phyloP scores from a whole-genome alignment of 2,113 vertebrate species.

The Marcusenius ussheri region DNA sequence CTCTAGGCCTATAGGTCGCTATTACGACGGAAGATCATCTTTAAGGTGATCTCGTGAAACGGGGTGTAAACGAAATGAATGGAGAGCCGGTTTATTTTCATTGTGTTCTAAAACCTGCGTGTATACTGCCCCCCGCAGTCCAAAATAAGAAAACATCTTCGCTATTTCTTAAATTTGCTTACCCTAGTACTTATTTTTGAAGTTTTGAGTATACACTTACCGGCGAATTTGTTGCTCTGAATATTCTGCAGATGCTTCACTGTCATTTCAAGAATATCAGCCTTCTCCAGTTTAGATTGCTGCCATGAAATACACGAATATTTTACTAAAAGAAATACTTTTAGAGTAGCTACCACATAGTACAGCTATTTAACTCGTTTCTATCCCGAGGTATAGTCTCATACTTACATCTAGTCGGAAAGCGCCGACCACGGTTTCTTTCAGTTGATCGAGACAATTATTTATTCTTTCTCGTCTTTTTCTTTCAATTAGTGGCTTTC shows the following conservation, averaged over 20 bases:
- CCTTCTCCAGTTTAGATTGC: slow-evolving; percentile 87
- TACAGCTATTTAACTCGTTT: neutral
- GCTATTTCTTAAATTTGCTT: neutral
- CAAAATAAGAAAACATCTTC: neutral
- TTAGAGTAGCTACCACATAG: neutral
- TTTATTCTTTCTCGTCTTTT: slow-evolving; percentile 83
- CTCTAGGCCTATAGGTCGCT: neutral
- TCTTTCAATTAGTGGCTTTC: slow-evolving; percentile 82
- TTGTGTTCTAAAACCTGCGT: neutral
- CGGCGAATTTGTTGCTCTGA: slow-evolving; percentile 63
- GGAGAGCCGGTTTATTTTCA: neutral
- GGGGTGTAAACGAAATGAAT: neutral
- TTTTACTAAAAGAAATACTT: neutral
- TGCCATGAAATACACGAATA: slow-evolving; percentile 38
- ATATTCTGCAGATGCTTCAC: slow-evolving; percentile 85
- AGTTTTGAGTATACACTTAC: slow-evolving; percentile 50
- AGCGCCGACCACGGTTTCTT: slow-evolving; percentile 72
- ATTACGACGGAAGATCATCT: neutral
- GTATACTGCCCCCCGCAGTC: slow-evolving; percentile 9
- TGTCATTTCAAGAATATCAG: slow-evolving; percentile 87
- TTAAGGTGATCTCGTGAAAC: neutral
- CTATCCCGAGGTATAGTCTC: neutral
- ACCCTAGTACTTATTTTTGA: slow-evolving; percentile 12
- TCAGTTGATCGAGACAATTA: slow-evolving; percentile 79
- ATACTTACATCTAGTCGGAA: slow-evolving; percentile 82